Evolutionary conservation across 2,113 vertebrate species (phyloP).

Genomic region (Thunnus thynnus): DNA sequence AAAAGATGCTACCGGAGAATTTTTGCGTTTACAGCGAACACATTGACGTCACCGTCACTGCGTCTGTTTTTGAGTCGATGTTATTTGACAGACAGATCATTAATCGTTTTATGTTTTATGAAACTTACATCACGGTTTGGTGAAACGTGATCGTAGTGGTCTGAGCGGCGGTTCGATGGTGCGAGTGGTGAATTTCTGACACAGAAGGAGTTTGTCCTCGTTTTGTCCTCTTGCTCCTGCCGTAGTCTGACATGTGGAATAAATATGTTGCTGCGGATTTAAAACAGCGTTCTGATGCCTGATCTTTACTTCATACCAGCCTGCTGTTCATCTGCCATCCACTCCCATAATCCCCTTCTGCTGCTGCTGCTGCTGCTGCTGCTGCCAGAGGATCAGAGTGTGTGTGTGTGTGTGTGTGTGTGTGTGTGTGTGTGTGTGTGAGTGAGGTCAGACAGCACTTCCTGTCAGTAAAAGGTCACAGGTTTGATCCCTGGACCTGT

Average conservation of each 20-base stretch:
- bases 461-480: constrained; percentile 47
- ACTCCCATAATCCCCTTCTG: constrained; percentile 74
- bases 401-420: constrained; percentile 38
- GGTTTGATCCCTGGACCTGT: constrained; percentile 35
- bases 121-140: too few species aligned
- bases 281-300: constrained; percentile 20
- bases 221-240: not conserved
- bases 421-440: constrained; percentile 8
- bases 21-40: too few species aligned
- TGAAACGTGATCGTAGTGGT: too few species aligned
- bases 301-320: constrained; percentile 58
- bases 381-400: constrained; percentile 54
- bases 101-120: too few species aligned
- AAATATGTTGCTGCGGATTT: constrained; percentile 68
- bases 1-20: too few species aligned
- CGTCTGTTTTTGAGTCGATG: too few species aligned
- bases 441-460: constrained; percentile 35
- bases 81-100: too few species aligned
- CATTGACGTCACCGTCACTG: too few species aligned
- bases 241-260: constrained; percentile 45
- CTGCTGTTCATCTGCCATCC: constrained; percentile 64
- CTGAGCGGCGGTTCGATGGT: too few species aligned
- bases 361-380: constrained; percentile 17
- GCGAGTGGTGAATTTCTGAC: too few species aligned
- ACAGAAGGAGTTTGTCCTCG: too few species aligned